Conservation (phyloP, 2,113 vertebrate species). For the Deroptyus accipitrinus region DNA sequence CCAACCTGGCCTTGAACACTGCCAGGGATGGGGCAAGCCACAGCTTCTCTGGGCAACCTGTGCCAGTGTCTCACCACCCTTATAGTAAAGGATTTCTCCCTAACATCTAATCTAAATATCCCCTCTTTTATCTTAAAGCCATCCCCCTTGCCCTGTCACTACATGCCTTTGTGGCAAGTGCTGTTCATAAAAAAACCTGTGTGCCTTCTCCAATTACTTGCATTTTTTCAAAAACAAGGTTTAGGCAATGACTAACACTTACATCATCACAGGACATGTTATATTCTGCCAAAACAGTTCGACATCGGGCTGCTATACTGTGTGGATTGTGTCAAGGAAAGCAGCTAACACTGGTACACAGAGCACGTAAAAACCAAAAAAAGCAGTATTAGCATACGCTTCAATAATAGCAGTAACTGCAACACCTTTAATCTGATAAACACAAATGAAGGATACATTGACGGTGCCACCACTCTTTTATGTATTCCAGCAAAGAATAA, state of each 20-base stretch:
- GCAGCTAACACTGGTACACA: background rate
- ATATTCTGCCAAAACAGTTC: constrained; percentile 97
- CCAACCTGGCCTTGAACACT: background rate
- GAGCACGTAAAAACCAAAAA: background rate
- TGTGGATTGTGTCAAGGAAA: constrained; percentile 75
- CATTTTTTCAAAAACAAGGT: background rate
- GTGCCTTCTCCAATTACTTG: background rate
- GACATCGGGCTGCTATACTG: constrained; percentile 97
- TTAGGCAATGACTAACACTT: constrained; percentile 66
- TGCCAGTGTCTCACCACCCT: background rate
- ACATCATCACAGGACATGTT: constrained; percentile 99
- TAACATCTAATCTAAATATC: background rate
- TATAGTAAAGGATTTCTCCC: background rate
- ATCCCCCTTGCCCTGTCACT: background rate
- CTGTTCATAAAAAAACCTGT: background rate
- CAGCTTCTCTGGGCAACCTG: background rate
- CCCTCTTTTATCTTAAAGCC: background rate
- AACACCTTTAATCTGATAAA: background rate
- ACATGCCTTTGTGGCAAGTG: background rate
- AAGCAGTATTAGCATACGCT: background rate
- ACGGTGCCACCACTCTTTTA: constrained; percentile 97
- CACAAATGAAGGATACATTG: constrained; percentile 92
- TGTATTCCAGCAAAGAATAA: constrained; percentile 99
- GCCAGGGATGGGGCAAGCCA: background rate
- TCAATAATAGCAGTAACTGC: background rate